Base-by-base conservation (phyloP, 2,797 vertebrate species). In the Spondyliosoma cantharus region DNA sequence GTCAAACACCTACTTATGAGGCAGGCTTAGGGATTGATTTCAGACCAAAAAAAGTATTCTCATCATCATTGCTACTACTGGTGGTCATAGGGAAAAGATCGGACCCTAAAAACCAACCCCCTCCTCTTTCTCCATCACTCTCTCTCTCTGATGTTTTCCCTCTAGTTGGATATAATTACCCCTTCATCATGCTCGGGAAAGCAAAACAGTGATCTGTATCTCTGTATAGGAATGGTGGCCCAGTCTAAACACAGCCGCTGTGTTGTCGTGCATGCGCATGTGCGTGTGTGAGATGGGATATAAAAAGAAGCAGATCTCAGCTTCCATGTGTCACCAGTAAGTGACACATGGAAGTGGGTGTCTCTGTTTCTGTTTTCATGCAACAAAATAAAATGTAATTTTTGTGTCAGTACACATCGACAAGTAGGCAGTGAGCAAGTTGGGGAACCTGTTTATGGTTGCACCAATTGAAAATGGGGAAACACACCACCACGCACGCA, bases 181-280 rank as follows among this genome's bases (percentile, higher is more conserved):
- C 87, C 69, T 85, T 90, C 90, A 90, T 92, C 86, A 86, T 82
- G 66, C 74, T 86, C 60, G 27, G 85, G 81, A 91, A 90, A 93
- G 88, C 86, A 87, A 86, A 90, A 92, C 82, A 88, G 74, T 87
- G 86, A 93, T 94, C 81, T 66, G 76, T 89, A 92, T 94, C 93
- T 91, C 78, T 73, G 75, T 82, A 89, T 82, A 91, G 83, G 73
- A 87, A 91, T 86, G 67, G 81, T 82, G 87, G 84, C 70, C 62
- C 61, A 92, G 94, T 89, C 92, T 92, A 93, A 93, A 94, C 92
- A 92, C 79, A 74, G 74, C 48, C 48, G 0, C 53, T 79, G 63
- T 74, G 66, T 64, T 77, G 32, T 64, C 63, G 76, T 85, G 62
- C 14, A 22, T 71, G 22, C 61, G 62, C 4, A 12, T 54, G 15